Evolutionary conservation across 2,888 invertebrate genomes (phyloP).

Genomic region (Agapostemon virescens): DNA sequence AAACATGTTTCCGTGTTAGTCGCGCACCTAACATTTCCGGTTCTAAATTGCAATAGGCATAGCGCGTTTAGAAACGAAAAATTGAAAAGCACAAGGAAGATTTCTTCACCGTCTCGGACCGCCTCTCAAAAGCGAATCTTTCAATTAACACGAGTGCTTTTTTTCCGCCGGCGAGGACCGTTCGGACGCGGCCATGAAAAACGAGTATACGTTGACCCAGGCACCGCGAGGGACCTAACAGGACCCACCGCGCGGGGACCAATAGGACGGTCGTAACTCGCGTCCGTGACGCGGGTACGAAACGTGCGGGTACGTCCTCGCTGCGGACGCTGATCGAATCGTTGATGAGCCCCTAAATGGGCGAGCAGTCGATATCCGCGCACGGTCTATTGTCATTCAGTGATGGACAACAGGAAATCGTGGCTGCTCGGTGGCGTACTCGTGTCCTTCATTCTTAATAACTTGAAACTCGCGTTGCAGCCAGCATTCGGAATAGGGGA

Average conservation of each 20-base stretch:
- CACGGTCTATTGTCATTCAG: conserved; percentile 72
- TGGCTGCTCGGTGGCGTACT: conserved; percentile 54
- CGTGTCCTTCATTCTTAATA: conserved; percentile 71
- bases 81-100: no score
- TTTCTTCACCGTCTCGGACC: no score
- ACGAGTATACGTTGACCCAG: conserved; percentile 23
- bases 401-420: conserved; percentile 73
- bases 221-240: conserved; percentile 22
- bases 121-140: neutral
- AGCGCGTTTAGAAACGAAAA: no score
- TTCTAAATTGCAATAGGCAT: no score
- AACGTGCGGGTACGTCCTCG: conserved; percentile 62
- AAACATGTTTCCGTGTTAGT: no score
- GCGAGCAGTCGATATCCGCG: conserved; percentile 58
- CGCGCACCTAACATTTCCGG: no score
- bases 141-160: neutral
- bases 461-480: conserved; percentile 43
- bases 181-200: neutral
- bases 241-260: conserved; percentile 57
- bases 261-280: conserved; percentile 60
- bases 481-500: conserved; percentile 53
- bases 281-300: conserved; percentile 64
- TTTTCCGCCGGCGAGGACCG: neutral
- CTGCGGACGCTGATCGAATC: conserved; percentile 70
- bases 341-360: conserved; percentile 65